Evolutionary conservation across 2,888 invertebrate species (phyloP), one percentile per base, ranked within the genome.

Genomic region (Hololepta plana): DNA sequence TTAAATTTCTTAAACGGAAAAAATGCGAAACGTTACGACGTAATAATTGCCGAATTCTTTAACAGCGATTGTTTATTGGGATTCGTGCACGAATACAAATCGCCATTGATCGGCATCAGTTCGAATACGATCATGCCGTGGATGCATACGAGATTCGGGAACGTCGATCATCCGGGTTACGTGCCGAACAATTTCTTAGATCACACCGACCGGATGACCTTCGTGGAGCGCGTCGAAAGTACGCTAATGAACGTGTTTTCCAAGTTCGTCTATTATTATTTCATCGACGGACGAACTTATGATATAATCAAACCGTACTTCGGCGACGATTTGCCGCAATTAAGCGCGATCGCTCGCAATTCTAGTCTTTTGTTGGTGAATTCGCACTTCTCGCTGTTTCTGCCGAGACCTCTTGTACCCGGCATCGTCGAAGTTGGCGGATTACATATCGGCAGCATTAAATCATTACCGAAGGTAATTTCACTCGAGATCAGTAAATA

Each of bases 31-130:
- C 73, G 65, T n/a, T n/a, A n/a, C 39, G 75, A 79, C 45, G 47
- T 76, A 1, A 56, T 73, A 4, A 45, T 77, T 1, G 53, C 67
- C 22, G 77, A 79, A 46, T 64, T 62, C 30, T 77, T 76, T 42
- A 72, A 72, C 34, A 62, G 64, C 30, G 72, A 77, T 40, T 74
- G 77, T 42, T 65, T 66, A 45, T 49, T 73, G 33, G 69, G 65
- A 1, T 47, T 77, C 15, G 67, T 67, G 0, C 57, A 72, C 40
- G 60, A 64, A 34, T 54, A 75, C 6, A 49, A 60, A 17, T 68
- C 65, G 0, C 63, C 63, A 2, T 53, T 57, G 22, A 60, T 68
- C 23, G 62, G 62, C 2, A 45, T 67, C 27, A 57, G 58, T 4
- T 61, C 67, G 0, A 60, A 60, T 32, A 51, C 52, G 2, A 31